phyloP scores from a whole-genome alignment of 2,888 invertebrate genomes.

The Ethmia dodecea region DNA sequence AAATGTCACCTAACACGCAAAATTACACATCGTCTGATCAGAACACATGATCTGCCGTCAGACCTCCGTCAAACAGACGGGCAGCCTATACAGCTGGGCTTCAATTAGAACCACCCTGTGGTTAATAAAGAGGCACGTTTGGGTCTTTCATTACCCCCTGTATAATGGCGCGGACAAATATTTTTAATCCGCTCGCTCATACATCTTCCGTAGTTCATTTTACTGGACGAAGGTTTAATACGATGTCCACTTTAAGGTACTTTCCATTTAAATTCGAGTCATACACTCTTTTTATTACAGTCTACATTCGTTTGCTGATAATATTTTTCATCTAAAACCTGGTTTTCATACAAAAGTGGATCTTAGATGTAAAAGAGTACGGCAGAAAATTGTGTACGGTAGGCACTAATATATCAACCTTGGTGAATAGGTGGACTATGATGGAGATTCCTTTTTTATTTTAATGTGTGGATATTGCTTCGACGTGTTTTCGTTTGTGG shows the following conservation, averaged over 20 bases:
- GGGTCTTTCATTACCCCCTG: conserved; percentile 71
- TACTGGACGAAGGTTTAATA: conserved; percentile 58
- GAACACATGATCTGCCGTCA: conserved; percentile 32
- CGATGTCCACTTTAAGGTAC: conserved; percentile 23
- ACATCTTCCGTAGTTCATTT: conserved; percentile 75
- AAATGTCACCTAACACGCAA: conserved; percentile 1
- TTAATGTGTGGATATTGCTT: conserved; percentile 57
- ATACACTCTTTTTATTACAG: conserved; percentile 16
- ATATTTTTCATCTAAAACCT: no score
- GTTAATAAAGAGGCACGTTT: conserved; percentile 70
- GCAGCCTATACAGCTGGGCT: conserved; percentile 52
- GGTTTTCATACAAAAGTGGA: no score
- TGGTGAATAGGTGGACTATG: conserved; percentile 43
- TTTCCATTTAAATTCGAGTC: conserved; percentile 24
- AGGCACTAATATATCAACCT: conserved; percentile 27
- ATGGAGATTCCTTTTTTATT: conserved; percentile 44
- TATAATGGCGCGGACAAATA: conserved; percentile 76
- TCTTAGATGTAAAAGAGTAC: no score
- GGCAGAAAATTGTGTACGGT: conserved; percentile 19
- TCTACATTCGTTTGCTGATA: no score
- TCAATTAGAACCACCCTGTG: conserved; percentile 67
- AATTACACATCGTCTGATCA: conserved; percentile 17
- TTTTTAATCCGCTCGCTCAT: conserved; percentile 74
- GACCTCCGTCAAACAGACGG: conserved; percentile 59
- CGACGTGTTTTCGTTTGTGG: conserved; percentile 26